A percentile compares a stretch with the other conserved stretches of the same genome.
These are phyloP conservation scores for Tetranychus urticae DNA, from an alignment of 1,140 invertebrate genomes.

Conservation along the genomic window DNA sequence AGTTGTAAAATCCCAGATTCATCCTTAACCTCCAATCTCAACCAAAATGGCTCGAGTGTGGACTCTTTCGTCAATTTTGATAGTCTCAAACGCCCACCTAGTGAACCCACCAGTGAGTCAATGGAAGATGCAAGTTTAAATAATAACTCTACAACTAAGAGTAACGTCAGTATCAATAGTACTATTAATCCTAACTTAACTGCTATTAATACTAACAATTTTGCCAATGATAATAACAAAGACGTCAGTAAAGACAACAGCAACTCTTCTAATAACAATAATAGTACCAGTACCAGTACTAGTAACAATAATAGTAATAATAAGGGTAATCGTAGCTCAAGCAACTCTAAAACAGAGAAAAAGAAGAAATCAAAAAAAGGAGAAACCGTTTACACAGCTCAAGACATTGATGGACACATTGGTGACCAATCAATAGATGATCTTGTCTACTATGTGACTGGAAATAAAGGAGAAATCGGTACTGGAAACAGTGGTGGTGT, in stretches of 20 bases:
- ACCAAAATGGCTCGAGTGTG: neutral
- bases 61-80: neutral
- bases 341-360: neutral
- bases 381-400: neutral
- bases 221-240: neutral
- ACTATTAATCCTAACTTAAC: too few relatives aligned
- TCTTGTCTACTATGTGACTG: neutral
- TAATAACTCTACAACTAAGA: too few relatives aligned
- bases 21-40: neutral
- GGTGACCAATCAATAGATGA: neutral
- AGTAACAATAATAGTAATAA: too few relatives aligned
- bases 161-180: too few relatives aligned
- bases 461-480: neutral
- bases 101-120: neutral
- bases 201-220: neutral
- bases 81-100: neutral
- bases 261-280: neutral
- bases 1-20: neutral
- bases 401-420: slow-evolving; percentile 1
- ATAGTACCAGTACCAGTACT: neutral
- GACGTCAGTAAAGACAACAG: neutral
- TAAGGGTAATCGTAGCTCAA: neutral
- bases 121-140: neutral
- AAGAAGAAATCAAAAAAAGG: neutral
- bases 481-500: too few relatives aligned